Evolutionary conservation across 2,797 vertebrate species (phyloP).

Genomic region (Tinamus major): DNA sequence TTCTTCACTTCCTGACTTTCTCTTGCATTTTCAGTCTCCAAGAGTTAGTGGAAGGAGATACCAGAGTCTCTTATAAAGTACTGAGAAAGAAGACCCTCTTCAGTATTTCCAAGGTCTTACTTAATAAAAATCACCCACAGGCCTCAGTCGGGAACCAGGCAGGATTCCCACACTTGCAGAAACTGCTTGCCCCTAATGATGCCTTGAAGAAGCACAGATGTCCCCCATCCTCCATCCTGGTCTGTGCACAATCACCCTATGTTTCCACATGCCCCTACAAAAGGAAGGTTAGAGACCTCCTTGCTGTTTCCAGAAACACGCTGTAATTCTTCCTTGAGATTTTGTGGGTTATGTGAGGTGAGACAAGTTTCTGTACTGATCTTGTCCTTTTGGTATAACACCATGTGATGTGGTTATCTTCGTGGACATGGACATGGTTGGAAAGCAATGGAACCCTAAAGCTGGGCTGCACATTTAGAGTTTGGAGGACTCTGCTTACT

Average conservation of each 20-base stretch:
- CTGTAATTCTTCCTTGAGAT: not conserved
- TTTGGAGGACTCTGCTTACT: not conserved
- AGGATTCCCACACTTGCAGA: not conserved
- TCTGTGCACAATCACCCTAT: not conserved
- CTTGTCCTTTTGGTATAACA: not conserved
- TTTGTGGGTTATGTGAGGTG: not conserved
- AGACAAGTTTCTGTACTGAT: not conserved
- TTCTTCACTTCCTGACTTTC: not conserved
- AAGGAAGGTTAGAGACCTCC: not conserved
- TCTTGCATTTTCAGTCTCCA: not conserved
- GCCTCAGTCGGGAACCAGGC: not conserved
- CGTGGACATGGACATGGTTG: not conserved
- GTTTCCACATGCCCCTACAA: not conserved
- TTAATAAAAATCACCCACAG: not conserved
- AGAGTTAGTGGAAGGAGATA: not conserved
- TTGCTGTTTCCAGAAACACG: not conserved
- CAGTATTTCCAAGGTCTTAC: not conserved
- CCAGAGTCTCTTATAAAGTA: not conserved
- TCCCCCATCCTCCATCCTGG: not conserved
- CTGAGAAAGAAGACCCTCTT: not conserved
- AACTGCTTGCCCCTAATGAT: rapidly evolving
- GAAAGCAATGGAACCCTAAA: rapidly evolving
- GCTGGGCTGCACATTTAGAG: not conserved
- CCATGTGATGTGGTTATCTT: rapidly evolving
- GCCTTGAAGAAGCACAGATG: not conserved